Base-by-base conservation (phyloP, 1,140 invertebrate species). In the Caenorhabditis inopinata region DNA sequence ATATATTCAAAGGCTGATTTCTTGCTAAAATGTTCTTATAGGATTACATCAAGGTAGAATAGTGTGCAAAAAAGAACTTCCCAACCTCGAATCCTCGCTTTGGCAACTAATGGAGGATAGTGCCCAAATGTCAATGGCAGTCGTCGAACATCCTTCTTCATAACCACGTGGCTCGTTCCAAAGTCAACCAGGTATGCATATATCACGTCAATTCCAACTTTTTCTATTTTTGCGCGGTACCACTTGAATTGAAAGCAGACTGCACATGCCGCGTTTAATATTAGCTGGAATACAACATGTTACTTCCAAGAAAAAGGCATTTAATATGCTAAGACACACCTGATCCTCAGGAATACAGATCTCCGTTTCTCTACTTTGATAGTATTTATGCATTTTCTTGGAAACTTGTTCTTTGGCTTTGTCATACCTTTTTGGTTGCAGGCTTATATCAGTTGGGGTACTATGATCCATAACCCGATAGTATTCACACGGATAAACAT, bases 371-470 rank as follows among this genome's bases (percentile, higher is more conserved):
- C 38, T 18, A 18, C 38, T 9, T 7, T 18, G 9, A 68, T 38
- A 68, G 23, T 11, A 18, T 9, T 21, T 2, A 14, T 68, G 58
- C 32, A 68, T 9, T 38, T 68, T 68, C n/a, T 38, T 18, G 7
- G 4, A 5, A 16, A 68, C 2, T 38, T 68, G 29, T 21, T 68
- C 58, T 21, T 68, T 6, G 1, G 32, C n/a, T 68, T 21, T 68
- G n/a, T 68, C 58, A 18, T 38, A 68, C 38, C 58, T 38, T 68
- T 68, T 68, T 9, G 58, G 58, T 21, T 68, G 58, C 3, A 68
- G 25, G n/a, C 23, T 32, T 2, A 68, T 5, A 7, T 68, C 58
- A 1, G 58, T 68, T 9, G 58, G 58, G 1, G 2, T 21, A 21
- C 58, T 68, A 16, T 68, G 58, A 3, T 68, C 58, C 32, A 68